Conservation (phyloP, 1,140 invertebrate species). For the Zaprionus vittiger region DNA sequence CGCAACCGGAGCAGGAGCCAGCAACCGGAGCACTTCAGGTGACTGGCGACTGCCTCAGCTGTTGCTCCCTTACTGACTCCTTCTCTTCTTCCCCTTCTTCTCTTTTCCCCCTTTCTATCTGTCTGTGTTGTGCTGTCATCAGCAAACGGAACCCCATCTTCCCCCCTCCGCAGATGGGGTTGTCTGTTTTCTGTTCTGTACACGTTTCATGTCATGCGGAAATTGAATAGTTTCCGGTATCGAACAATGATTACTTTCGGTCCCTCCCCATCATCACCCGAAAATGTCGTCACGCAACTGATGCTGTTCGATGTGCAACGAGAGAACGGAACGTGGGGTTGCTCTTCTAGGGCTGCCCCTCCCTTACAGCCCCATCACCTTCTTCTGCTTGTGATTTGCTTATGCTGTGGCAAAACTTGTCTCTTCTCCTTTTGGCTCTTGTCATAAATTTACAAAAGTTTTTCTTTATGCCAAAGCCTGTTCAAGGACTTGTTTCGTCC, state of each 20-base stretch:
- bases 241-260: slow-evolving; percentile 78
- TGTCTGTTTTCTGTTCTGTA: slow-evolving; percentile 47
- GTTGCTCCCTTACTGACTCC: background rate
- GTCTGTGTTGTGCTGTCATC: slow-evolving; percentile 3
- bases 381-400: background rate
- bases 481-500: slow-evolving; percentile 19
- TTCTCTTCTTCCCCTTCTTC: background rate
- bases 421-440: slow-evolving; percentile 4
- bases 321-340: background rate
- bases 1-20: background rate
- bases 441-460: slow-evolving; percentile 45
- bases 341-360: background rate
- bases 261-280: background rate
- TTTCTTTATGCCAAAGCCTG: slow-evolving; percentile 25
- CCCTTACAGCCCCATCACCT: background rate
- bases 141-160: background rate
- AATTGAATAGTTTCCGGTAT: slow-evolving; percentile 83
- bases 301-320: slow-evolving; percentile 17
- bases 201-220: slow-evolving; percentile 76
- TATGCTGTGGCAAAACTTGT: slow-evolving; percentile 1
- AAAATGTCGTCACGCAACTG: slow-evolving; percentile 42
- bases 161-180: background rate
- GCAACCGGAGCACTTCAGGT: slow-evolving; percentile 4
- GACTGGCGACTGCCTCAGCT: background rate
- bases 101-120: background rate